phyloP scores from a whole-genome alignment of 2,113 vertebrate species.

The Bettongia penicillata region DNA sequence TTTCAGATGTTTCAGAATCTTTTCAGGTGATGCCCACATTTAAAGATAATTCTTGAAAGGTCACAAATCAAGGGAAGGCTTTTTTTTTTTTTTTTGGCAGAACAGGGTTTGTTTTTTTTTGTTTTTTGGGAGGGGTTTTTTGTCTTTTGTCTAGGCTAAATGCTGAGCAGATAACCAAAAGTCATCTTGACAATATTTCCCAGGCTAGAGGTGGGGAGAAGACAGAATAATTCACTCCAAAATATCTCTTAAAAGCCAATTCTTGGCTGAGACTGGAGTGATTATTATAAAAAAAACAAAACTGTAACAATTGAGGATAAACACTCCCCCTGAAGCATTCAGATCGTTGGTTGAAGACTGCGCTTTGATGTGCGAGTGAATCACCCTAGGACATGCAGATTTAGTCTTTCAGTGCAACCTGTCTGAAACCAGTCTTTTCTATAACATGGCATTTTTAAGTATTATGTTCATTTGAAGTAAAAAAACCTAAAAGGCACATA shows the following conservation, averaged over 20 bases:
- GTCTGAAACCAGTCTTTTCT: conserved; percentile 16
- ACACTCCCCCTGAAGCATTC: not conserved
- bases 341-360: not conserved
- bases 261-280: not conserved
- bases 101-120: not conserved
- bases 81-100: not conserved
- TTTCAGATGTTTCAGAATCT: conserved; percentile 35
- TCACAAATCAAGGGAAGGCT: conserved; percentile 8
- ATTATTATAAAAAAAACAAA: conserved; percentile 5
- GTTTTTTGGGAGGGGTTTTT: not conserved
- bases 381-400: rapidly evolving
- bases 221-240: conserved; percentile 31
- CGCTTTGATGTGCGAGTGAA: not conserved
- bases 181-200: not conserved
- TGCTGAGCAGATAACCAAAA: conserved; percentile 30
- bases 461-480: conserved; percentile 43
- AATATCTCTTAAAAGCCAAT: conserved; percentile 41
- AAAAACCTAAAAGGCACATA: not conserved
- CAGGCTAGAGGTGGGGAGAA: not conserved
- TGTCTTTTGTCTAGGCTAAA: not conserved
- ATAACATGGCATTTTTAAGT: conserved; percentile 29
- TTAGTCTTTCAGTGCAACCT: not conserved
- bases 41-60: not conserved
- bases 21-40: not conserved
- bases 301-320: not conserved